Conservation (phyloP, 1,140 invertebrate genomes). For the Coenobita brevimanus region DNA sequence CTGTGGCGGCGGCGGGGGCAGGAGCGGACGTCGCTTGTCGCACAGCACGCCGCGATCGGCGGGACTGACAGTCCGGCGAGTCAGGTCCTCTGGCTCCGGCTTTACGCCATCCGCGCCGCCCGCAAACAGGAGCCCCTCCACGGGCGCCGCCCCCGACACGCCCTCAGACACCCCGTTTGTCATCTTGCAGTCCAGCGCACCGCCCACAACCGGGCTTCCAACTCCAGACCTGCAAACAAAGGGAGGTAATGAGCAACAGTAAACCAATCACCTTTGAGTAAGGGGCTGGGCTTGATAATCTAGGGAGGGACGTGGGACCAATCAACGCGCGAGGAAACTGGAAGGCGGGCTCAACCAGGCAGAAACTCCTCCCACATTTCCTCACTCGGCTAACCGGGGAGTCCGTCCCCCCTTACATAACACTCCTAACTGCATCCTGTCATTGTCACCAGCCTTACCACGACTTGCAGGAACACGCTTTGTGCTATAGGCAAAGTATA, state of each 20-base stretch:
- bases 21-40: constrained; percentile 72
- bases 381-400: constrained; percentile 5
- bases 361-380: constrained; percentile 47
- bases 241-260: constrained; percentile 59
- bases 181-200: constrained; percentile 61
- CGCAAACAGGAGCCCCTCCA: constrained; percentile 64
- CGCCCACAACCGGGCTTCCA: constrained; percentile 57
- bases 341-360: constrained; percentile 41
- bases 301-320: constrained; percentile 47
- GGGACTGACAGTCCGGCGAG: constrained; percentile 75
- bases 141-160: constrained; percentile 61
- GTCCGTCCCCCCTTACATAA: constrained; percentile 54
- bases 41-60: constrained; percentile 74
- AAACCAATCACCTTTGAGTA: constrained; percentile 44
- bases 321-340: constrained; percentile 14
- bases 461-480: background rate
- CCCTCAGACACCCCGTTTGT: constrained; percentile 65
- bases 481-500: too few relatives aligned
- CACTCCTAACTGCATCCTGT: background rate
- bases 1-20: constrained; percentile 76
- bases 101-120: constrained; percentile 74
- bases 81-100: constrained; percentile 81
- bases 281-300: constrained; percentile 50
- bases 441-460: background rate
- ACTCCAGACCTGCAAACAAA: constrained; percentile 64